phyloP scores from a whole-genome alignment of 2,888 invertebrate genomes.

The Lasiommata megera region DNA sequence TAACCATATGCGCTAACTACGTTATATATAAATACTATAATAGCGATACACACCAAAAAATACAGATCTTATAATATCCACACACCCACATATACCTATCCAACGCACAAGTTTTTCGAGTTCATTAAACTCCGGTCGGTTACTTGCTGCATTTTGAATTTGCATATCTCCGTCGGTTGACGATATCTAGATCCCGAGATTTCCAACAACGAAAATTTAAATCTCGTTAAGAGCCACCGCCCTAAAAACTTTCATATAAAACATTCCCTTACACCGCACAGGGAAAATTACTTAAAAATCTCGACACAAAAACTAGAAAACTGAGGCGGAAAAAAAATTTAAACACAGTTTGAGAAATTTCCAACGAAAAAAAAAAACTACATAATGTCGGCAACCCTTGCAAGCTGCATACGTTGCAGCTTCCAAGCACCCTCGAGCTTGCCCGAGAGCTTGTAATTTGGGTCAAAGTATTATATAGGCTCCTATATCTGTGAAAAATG shows the following conservation, averaged over 20 bases:
- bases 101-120: too few relatives aligned
- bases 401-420: constrained; percentile 54
- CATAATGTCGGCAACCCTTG: constrained; percentile 28
- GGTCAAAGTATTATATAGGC: constrained; percentile 49
- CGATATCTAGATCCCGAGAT: background rate
- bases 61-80: too few relatives aligned
- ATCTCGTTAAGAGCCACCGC: background rate
- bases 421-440: constrained; percentile 49
- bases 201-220: background rate
- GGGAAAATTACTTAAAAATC: background rate
- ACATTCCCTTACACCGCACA: background rate
- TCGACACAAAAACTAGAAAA: background rate
- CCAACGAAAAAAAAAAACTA: constrained; percentile 12
- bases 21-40: too few relatives aligned
- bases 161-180: too few relatives aligned
- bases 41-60: too few relatives aligned
- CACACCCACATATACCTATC: too few relatives aligned
- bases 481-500: constrained; percentile 43
- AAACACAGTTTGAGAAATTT: constrained; percentile 13
- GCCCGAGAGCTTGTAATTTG: constrained; percentile 58
- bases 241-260: background rate
- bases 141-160: background rate
- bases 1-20: too few relatives aligned
- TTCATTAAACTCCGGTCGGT: too few relatives aligned
- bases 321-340: background rate